phyloP scores from a whole-genome alignment of 2,888 invertebrate genomes.

The Oasisia sp. region DNA sequence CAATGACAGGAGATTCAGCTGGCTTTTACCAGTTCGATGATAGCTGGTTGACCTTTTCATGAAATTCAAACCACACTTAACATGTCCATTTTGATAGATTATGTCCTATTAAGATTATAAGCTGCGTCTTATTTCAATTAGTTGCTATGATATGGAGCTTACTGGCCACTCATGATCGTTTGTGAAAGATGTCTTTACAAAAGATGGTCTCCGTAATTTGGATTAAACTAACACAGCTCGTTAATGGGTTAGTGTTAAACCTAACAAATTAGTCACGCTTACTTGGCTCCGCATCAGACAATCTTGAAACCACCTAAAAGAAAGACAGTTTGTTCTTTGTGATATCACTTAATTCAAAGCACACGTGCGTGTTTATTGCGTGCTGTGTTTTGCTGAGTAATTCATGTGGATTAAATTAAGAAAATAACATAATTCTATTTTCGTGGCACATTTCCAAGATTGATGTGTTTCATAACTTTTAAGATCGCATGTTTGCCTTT shows the following conservation, averaged over 20 bases:
- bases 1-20: too few relatives aligned
- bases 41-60: too few relatives aligned
- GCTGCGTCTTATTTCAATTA: background rate
- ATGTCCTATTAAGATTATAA: slow-evolving; percentile 10
- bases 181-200: background rate
- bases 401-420: background rate
- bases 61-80: too few relatives aligned
- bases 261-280: background rate
- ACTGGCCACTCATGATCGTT: background rate
- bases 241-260: background rate
- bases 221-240: background rate
- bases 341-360: too few relatives aligned
- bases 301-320: background rate
- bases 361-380: too few relatives aligned
- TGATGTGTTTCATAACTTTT: background rate
- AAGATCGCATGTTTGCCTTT: background rate
- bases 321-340: background rate
- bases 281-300: background rate
- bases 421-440: background rate
- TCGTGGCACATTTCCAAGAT: background rate
- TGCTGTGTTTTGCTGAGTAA: too few relatives aligned
- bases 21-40: too few relatives aligned
- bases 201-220: background rate
- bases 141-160: background rate
- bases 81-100: background rate